Evolutionary conservation across 2,113 vertebrate genomes (phyloP).

Genomic region (Hydrochoerus hydrochaeris): DNA sequence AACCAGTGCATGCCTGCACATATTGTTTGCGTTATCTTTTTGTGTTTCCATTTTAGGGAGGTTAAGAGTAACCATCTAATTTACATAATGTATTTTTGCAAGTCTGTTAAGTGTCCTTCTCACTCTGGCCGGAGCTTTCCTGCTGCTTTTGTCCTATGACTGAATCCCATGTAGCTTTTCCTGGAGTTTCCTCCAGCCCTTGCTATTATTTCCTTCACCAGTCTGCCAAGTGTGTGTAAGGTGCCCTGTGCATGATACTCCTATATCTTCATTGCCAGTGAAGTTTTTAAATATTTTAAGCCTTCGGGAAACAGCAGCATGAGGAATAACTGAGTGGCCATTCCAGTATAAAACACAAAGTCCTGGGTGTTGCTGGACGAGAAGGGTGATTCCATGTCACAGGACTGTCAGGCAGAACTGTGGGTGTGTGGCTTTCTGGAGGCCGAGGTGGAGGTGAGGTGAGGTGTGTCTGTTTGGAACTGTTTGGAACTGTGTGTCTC

Average conservation of each 20-base stretch:
- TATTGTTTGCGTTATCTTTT: constrained; percentile 4
- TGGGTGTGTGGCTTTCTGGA: neutral
- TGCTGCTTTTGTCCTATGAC: neutral
- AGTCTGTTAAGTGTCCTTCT: neutral
- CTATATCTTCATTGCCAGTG: neutral
- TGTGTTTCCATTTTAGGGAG: neutral
- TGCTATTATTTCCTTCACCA: neutral
- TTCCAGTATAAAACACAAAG: neutral
- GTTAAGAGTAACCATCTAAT: neutral
- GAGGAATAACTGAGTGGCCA: neutral
- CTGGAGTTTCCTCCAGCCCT: neutral
- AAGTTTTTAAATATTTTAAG: neutral
- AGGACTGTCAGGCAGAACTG: neutral
- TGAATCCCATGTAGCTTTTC: neutral
- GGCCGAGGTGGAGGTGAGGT: neutral
- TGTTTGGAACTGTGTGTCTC: neutral
- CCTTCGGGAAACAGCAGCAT: neutral
- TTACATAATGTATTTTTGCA: neutral
- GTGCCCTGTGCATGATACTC: neutral
- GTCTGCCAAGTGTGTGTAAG: neutral
- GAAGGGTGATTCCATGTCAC: neutral
- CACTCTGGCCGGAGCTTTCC: neutral
- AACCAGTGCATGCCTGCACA: neutral
- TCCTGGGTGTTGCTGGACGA: neutral
- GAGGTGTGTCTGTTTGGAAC: neutral